Percentiles rank a stretch among this genome's conserved stretches.
Evolutionary conservation across 2,888 invertebrate genomes (phyloP).

Genomic region (Trichogramma dendrolimi): DNA sequence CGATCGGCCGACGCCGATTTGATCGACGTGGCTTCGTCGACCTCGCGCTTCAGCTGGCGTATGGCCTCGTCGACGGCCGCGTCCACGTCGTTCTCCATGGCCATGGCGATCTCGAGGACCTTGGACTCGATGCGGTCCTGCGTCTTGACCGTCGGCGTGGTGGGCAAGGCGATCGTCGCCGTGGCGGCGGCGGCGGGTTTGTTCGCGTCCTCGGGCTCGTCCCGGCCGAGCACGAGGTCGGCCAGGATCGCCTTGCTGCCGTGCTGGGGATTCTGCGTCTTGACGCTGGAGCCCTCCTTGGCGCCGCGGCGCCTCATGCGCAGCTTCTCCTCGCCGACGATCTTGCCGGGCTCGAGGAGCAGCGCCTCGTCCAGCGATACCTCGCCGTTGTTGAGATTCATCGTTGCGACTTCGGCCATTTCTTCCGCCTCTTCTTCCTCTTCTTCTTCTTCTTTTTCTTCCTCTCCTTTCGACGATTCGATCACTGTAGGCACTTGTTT

Average conservation of each 20-base stretch:
- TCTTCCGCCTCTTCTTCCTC: slow-evolving; percentile 29
- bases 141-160: slow-evolving; percentile 44
- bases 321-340: slow-evolving; percentile 11
- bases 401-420: slow-evolving; percentile 24
- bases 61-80: slow-evolving; percentile 44
- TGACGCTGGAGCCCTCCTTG: slow-evolving; percentile 35
- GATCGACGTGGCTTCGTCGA: slow-evolving; percentile 35
- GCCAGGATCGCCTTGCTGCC: slow-evolving; percentile 18
- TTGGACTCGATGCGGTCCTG: slow-evolving; percentile 44
- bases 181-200: slow-evolving; percentile 29
- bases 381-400: slow-evolving; percentile 26
- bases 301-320: slow-evolving; percentile 8
- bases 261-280: slow-evolving; percentile 39
- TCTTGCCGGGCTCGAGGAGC: slow-evolving; percentile 17
- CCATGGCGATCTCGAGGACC: slow-evolving; percentile 43
- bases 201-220: slow-evolving; percentile 22
- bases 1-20: background rate
- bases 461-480: background rate
- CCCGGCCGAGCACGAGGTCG: slow-evolving; percentile 21
- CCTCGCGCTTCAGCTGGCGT: slow-evolving; percentile 40
- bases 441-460: slow-evolving; percentile 31
- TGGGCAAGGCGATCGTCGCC: slow-evolving; percentile 33
- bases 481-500: too few species aligned
- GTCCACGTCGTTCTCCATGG: slow-evolving; percentile 45
- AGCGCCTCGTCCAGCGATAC: slow-evolving; percentile 14